A percentile compares a stretch with the other conserved stretches of the same genome.
These are phyloP conservation scores for Pelosia muscerda DNA, from an alignment of 2,888 invertebrate species.

Conservation along the genomic window DNA sequence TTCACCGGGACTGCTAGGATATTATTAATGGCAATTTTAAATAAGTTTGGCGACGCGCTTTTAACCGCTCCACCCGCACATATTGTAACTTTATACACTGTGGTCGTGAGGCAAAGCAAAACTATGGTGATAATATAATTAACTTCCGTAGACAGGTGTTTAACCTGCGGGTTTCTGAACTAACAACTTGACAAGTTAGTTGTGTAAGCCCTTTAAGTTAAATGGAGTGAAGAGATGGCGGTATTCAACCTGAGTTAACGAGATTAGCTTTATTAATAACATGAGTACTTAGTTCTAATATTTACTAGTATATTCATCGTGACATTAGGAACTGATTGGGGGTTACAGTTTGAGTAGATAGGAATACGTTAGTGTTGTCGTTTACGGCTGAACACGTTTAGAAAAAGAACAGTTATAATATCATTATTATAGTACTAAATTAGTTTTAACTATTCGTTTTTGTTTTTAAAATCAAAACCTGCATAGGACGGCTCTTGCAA, in stretches of 20 bases:
- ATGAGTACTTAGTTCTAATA: too few relatives aligned
- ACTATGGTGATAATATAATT: not conserved
- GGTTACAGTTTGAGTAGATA: too few relatives aligned
- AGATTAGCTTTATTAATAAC: not conserved
- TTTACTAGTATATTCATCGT: not conserved
- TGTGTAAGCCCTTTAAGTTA: not conserved
- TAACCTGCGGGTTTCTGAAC: not conserved
- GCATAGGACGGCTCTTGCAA: too few relatives aligned
- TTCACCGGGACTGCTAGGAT: not conserved
- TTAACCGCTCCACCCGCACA: not conserved
- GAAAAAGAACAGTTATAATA: too few relatives aligned
- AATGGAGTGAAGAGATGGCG: not conserved
- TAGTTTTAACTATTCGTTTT: too few relatives aligned
- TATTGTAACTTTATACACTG: not conserved
- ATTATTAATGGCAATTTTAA: not conserved
- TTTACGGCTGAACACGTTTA: too few relatives aligned
- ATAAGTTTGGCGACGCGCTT: not conserved
- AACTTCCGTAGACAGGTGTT: slow-evolving; percentile 1
- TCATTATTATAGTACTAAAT: too few relatives aligned
- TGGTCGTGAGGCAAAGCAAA: not conserved
- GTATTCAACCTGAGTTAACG: not conserved
- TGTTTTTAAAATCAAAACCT: too few relatives aligned
- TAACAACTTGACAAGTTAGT: not conserved
- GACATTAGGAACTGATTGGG: not conserved
- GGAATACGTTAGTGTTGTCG: too few relatives aligned